Evolutionary conservation across 1,140 invertebrate genomes (phyloP).

Genomic region (Papilio aristodemus): DNA sequence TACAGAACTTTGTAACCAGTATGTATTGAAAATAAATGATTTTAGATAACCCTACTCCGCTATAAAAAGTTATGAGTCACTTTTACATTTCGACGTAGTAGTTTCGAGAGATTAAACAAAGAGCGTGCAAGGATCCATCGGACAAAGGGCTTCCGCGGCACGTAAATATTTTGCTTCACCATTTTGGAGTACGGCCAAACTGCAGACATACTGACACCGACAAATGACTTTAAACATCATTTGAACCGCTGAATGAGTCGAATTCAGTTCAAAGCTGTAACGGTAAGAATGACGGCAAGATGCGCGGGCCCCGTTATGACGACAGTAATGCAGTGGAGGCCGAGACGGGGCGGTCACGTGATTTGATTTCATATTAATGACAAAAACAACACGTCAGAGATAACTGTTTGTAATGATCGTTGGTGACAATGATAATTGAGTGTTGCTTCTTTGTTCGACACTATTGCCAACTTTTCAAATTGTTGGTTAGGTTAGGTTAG

Average conservation of each 20-base stretch:
- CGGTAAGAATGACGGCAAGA: constrained; percentile 9
- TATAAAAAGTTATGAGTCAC: constrained; percentile 3
- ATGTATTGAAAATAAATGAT: neutral
- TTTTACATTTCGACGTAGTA: neutral
- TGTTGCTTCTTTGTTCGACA: neutral
- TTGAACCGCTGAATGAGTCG: constrained; percentile 5
- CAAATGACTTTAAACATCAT: constrained; percentile 4
- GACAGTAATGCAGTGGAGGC: neutral
- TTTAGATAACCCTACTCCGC: constrained; percentile 9
- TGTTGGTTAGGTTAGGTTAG: no score
- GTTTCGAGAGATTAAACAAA: neutral
- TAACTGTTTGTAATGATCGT: neutral
- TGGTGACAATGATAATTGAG: neutral
- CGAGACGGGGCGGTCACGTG: neutral
- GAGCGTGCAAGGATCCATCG: constrained; percentile 4
- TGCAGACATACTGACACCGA: neutral
- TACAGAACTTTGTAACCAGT: neutral
- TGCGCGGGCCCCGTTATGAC: neutral
- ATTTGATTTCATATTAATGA: neutral
- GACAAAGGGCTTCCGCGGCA: constrained; percentile 20
- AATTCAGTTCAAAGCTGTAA: constrained; percentile 11
- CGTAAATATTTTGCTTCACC: neutral
- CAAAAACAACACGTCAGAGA: neutral
- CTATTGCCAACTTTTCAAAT: no score
- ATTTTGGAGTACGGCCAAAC: constrained; percentile 15